phyloP scores from a whole-genome alignment of 2,888 invertebrate genomes.

The Aphidius colemani region DNA sequence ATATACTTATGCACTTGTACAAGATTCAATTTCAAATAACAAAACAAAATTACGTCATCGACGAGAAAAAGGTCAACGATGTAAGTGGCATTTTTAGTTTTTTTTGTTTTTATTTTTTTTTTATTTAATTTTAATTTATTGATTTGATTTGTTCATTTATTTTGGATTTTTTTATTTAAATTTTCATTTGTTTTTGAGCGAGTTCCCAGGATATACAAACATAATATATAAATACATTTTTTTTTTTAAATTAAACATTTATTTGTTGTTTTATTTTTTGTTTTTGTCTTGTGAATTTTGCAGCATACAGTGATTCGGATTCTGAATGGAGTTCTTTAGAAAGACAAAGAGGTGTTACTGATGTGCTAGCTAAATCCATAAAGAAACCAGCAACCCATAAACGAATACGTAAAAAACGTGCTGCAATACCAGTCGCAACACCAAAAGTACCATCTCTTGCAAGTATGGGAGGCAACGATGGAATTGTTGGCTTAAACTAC shows the following conservation, averaged over 20 bases:
- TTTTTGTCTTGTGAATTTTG: slow-evolving; percentile 33
- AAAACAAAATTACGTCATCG: slow-evolving; percentile 67
- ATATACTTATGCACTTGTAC: slow-evolving; percentile 71
- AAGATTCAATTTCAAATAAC: slow-evolving; percentile 67
- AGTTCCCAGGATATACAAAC: slow-evolving; percentile 5
- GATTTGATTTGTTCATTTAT: no score
- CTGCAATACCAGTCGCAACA: slow-evolving; percentile 84
- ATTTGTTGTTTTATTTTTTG: slow-evolving; percentile 24
- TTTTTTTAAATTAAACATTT: slow-evolving; percentile 2
- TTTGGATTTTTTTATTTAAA: no score
- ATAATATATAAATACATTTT: no score
- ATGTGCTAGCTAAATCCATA: slow-evolving; percentile 69
- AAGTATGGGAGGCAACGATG: slow-evolving; percentile 56
- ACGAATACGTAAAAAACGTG: slow-evolving; percentile 73
- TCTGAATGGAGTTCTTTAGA: slow-evolving; percentile 83
- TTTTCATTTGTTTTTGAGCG: no score
- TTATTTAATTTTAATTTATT: no score
- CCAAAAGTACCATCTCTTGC: slow-evolving; percentile 78
- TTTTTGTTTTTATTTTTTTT: not conserved
- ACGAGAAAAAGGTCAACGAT: slow-evolving; percentile 69
- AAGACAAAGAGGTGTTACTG: slow-evolving; percentile 64
- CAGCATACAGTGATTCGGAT: slow-evolving; percentile 87
- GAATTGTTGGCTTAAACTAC: slow-evolving; percentile 55
- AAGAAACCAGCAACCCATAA: slow-evolving; percentile 74
- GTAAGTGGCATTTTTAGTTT: slow-evolving; percentile 55